A percentile compares a stretch with the other conserved stretches of the same genome.
Conservation (phyloP, 1,140 invertebrate genomes). For the Cydia splendana region DNA sequence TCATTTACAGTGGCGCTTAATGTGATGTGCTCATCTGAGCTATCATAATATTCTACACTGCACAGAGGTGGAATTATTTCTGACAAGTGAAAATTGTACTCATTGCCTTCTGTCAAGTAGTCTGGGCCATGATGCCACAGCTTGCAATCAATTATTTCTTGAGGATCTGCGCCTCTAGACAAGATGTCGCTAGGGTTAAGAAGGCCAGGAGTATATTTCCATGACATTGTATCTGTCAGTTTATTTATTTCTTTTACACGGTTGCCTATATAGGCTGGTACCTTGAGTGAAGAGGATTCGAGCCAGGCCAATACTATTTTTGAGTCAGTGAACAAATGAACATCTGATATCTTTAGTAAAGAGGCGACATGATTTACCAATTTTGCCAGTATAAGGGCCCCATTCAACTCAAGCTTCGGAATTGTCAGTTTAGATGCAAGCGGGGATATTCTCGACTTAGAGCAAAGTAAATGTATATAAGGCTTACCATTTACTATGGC, state of each 20-base stretch:
- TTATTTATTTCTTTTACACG: slow-evolving; percentile 34
- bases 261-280: slow-evolving; percentile 34
- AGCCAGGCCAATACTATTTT: slow-evolving; percentile 35
- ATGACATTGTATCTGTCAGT: background rate
- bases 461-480: too few species aligned
- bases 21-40: too few species aligned
- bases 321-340: slow-evolving; percentile 36
- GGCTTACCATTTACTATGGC: too few species aligned
- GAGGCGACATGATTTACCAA: slow-evolving; percentile 22
- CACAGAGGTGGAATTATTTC: too few species aligned
- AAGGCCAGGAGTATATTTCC: background rate
- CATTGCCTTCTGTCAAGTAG: slow-evolving; percentile 16
- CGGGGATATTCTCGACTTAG: too few species aligned
- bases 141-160: slow-evolving; percentile 10
- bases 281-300: slow-evolving; percentile 13
- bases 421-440: slow-evolving; percentile 20
- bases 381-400: slow-evolving; percentile 34
- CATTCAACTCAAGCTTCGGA: slow-evolving; percentile 36
- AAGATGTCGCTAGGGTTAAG: slow-evolving; percentile 21
- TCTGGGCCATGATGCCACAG: slow-evolving; percentile 35
- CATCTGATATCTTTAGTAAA: slow-evolving; percentile 19
- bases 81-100: too few species aligned
- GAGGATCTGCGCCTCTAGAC: slow-evolving; percentile 31
- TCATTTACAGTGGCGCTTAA: too few species aligned
- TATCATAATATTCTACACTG: too few species aligned